Conservation (phyloP, 2,888 invertebrate species). For the Dryobota labecula region DNA sequence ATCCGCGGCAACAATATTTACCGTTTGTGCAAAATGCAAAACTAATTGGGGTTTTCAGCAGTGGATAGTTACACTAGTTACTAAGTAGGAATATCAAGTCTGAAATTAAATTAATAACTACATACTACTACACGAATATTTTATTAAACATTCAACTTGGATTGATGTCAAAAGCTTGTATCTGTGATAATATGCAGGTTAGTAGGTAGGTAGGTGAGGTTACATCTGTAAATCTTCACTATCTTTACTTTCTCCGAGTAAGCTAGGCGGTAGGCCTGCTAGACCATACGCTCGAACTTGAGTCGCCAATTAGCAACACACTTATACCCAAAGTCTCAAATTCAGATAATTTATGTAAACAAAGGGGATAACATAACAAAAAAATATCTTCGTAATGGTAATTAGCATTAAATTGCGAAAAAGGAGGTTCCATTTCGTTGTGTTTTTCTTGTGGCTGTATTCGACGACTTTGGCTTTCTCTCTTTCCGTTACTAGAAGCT, state of each 20-base stretch:
- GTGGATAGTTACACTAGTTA: slow-evolving; percentile 17
- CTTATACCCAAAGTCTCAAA: too few relatives aligned
- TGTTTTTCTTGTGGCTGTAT: too few relatives aligned
- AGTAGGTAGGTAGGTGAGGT: slow-evolving; percentile 53
- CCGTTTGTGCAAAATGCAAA: slow-evolving; percentile 74
- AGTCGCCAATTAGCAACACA: slow-evolving; percentile 65
- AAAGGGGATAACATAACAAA: too few relatives aligned
- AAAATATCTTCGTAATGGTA: too few relatives aligned
- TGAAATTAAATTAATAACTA: neutral
- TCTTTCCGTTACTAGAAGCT: too few relatives aligned
- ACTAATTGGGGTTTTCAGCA: slow-evolving; percentile 70
- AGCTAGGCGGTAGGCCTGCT: slow-evolving; percentile 72
- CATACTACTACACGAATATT: neutral
- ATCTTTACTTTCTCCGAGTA: slow-evolving; percentile 77
- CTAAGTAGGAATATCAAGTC: slow-evolving; percentile 20
- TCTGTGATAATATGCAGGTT: slow-evolving; percentile 51
- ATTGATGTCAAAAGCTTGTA: slow-evolving; percentile 21
- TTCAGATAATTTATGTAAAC: too few relatives aligned
- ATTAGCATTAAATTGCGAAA: too few relatives aligned
- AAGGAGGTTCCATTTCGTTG: too few relatives aligned
- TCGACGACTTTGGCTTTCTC: too few relatives aligned
- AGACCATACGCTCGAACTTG: slow-evolving; percentile 62
- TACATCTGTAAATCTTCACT: slow-evolving; percentile 43
- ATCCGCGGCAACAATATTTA: slow-evolving; percentile 71
- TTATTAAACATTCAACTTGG: neutral